Conservation (phyloP, 2,797 vertebrate genomes). For the Sciurus vulgaris region DNA sequence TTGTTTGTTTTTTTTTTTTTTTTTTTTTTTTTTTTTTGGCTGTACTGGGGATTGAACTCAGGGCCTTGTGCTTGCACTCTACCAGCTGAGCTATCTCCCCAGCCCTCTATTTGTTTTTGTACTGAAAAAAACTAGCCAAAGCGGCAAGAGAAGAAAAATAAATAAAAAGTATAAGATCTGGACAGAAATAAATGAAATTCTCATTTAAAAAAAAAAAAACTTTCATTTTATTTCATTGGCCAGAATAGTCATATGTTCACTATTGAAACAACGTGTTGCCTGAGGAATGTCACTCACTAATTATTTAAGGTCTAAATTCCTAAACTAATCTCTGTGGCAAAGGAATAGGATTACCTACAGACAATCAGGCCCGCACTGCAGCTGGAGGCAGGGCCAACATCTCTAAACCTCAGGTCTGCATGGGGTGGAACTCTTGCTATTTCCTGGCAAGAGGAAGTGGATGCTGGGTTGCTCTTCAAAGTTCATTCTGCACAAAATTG, state of each 20-base stretch:
- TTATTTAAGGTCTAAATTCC: conserved; percentile 21
- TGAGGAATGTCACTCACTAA: background rate
- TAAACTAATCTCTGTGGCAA: conserved; percentile 16
- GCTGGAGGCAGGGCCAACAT: background rate
- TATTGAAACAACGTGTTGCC: background rate
- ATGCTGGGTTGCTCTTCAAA: background rate
- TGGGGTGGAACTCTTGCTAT: background rate
- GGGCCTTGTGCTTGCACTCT: too few relatives aligned
- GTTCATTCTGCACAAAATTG: background rate
- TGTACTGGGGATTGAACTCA: too few relatives aligned
- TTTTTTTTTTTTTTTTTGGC: too few relatives aligned
- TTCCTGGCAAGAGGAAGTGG: background rate
- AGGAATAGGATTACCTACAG: background rate
- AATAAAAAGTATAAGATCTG: background rate
- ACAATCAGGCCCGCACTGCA: background rate
- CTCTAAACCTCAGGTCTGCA: background rate
- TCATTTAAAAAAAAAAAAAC: background rate
- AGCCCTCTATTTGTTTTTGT: background rate
- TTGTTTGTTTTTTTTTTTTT: too few relatives aligned
- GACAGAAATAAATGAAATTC: background rate
- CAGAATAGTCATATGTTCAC: background rate
- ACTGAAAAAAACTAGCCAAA: background rate
- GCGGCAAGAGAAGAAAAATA: background rate
- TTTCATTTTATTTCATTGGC: background rate
- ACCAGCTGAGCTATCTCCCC: too few relatives aligned